These are phyloP conservation scores for Rhabdomys dilectus DNA, from an alignment of 2,113 vertebrate genomes.

Conservation along the genomic window DNA sequence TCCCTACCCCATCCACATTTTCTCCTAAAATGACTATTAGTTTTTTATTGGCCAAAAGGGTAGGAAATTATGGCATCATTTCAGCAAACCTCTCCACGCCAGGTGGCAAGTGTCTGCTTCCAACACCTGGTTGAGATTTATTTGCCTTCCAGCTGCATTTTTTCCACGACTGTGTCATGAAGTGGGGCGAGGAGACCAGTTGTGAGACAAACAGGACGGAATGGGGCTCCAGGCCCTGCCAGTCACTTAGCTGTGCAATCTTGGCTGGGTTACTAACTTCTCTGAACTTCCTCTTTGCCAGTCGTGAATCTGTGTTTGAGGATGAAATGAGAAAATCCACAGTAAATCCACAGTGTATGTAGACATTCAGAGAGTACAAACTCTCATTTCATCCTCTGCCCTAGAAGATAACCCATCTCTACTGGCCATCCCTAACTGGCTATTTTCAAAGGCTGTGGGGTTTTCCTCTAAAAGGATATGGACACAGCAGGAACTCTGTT, in stretches of 20 bases:
- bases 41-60: constrained; percentile 51
- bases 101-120: constrained; percentile 69
- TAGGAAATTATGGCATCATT: constrained; percentile 72
- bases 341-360: not conserved
- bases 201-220: not conserved
- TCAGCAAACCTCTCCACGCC: constrained; percentile 20
- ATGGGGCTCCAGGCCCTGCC: not conserved
- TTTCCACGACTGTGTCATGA: constrained; percentile 30
- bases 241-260: constrained; percentile 23
- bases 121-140: constrained; percentile 64
- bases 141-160: constrained; percentile 48
- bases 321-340: not conserved
- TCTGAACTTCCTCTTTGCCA: constrained; percentile 46
- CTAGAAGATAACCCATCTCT: not conserved
- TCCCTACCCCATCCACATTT: not conserved
- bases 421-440: not conserved
- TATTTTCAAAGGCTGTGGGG: not conserved
- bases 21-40: constrained; percentile 31
- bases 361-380: not conserved
- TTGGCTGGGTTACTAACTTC: not conserved
- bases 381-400: not conserved
- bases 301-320: not conserved
- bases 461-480: not conserved
- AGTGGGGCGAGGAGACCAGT: not conserved
- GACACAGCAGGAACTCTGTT: no score